Evolutionary conservation across 2,888 invertebrate genomes (phyloP), one percentile per base, ranked within the genome.

Genomic region (Argyresthia albistria): DNA sequence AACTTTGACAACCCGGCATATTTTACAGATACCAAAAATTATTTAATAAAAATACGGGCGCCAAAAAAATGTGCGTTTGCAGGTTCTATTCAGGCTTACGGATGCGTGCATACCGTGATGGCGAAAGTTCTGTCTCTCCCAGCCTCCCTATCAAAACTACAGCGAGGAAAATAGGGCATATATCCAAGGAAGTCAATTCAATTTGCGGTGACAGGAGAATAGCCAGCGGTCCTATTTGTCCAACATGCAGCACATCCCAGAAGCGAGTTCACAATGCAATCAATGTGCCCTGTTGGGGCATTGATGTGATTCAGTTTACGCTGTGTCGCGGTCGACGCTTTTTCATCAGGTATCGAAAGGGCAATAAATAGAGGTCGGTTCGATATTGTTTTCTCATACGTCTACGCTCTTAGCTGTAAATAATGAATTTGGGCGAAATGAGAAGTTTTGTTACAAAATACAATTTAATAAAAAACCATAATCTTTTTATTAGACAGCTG

Each of bases 161-260:
- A 67, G 63, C 63, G 56, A 61, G 55, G 37, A 36, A 35, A n/a
- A 65, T 54, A 55, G 55, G 58, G 56, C 65, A 61, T 69, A 69
- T 69, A 69, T 70, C 64, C 64, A 46, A 54, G 50, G 54, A 60
- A 75, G 75, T 76, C 80, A 76, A 78, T 78, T 72, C 76, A 79
- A 80, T 80, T 77, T 77, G 70, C 60, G 70, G 70, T 65, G 71
- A 72, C 71, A 67, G 70, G 66, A 59, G 62, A 69, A 72, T 67
- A 68, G 67, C 66, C 69, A 66, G 69, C 62, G 64, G 64, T 72
- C 76, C 72, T 76, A 76, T 76, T 75, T 71, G 71, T 66, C 64
- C 70, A 67, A 67, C 67, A 64, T 72, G 69, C 70, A 59, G 43
- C 43, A 48, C 50, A 35, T 12, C 54, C 43, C 37, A 43, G 42